phyloP scores from a whole-genome alignment of 1,140 invertebrate species.

The fruit fly (Drosophila melanogaster) region DNA sequence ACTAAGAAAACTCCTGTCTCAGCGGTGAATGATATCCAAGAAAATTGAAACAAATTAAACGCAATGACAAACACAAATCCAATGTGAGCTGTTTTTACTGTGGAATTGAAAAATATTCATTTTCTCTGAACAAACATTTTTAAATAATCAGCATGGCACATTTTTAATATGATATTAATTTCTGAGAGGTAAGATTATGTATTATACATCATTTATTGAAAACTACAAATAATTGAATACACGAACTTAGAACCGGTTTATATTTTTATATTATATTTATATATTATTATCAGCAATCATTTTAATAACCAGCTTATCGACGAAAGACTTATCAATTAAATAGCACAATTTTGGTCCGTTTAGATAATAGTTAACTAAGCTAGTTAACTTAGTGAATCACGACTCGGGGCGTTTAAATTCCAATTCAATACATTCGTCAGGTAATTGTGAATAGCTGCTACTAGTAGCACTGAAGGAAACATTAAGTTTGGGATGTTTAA shows the following conservation, averaged over 20 bases:
- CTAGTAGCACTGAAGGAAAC: conserved; percentile 8
- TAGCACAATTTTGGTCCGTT: not conserved
- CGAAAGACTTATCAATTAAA: not conserved
- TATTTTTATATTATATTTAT: too few species aligned
- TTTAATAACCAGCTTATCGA: too few species aligned
- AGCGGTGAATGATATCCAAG: conserved; percentile 53
- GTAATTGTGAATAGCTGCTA: conserved; percentile 7
- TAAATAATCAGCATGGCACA: not conserved
- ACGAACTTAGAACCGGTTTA: too few species aligned
- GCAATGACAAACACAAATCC: conserved; percentile 36
- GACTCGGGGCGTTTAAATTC: not conserved
- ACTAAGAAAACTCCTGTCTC: conserved; percentile 34
- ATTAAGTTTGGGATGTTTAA: conserved; percentile 22
- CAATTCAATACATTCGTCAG: conserved; percentile 24
- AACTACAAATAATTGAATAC: too few species aligned
- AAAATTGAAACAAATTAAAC: conserved; percentile 59
- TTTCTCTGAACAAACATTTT: too few species aligned
- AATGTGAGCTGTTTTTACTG: conserved; percentile 16
- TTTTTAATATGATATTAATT: not conserved
- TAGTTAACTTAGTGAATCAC: not conserved
- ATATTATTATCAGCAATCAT: too few species aligned
- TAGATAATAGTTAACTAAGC: not conserved
- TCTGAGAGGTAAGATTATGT: too few species aligned
- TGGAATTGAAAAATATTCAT: not conserved
- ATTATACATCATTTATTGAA: too few species aligned